Percentiles rank a stretch among this genome's conserved stretches.
Evolutionary conservation across 1,140 invertebrate species (phyloP).

Genomic region (Scaptodrosophila lebanonensis): DNA sequence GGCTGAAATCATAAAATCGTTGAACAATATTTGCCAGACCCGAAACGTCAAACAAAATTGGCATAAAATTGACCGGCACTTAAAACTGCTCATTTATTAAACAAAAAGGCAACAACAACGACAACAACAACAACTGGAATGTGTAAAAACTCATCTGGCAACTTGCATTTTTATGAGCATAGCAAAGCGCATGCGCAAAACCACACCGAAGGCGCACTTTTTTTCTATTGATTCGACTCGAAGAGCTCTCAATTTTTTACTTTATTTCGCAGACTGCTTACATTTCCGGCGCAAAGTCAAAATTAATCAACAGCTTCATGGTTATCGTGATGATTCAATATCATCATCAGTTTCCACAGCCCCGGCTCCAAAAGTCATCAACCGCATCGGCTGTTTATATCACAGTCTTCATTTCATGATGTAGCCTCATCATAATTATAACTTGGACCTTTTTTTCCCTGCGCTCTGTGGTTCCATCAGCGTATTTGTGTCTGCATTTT

Average conservation of each 20-base stretch:
- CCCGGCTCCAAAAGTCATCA: slow-evolving; percentile 36
- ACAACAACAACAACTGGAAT: slow-evolving; percentile 15
- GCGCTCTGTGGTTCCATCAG: background rate
- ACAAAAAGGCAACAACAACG: slow-evolving; percentile 15
- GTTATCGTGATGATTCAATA: slow-evolving; percentile 40
- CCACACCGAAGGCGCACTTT: slow-evolving; percentile 36
- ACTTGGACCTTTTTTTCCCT: slow-evolving; percentile 12
- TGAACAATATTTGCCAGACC: slow-evolving; percentile 6
- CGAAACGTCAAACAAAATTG: slow-evolving; percentile 29
- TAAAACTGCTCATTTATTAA: slow-evolving; percentile 48
- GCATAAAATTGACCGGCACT: slow-evolving; percentile 38
- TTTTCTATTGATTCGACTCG: slow-evolving; percentile 5
- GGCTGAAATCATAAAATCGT: too few species aligned
- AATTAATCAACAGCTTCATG: slow-evolving; percentile 69
- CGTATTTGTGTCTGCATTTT: background rate
- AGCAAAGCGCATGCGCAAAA: slow-evolving; percentile 30
- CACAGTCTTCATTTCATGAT: slow-evolving; percentile 6
- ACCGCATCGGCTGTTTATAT: slow-evolving; percentile 33
- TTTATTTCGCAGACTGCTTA: slow-evolving; percentile 34
- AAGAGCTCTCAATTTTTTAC: too few species aligned
- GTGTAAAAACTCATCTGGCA: background rate
- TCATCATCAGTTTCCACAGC: slow-evolving; percentile 19
- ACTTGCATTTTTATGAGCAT: slow-evolving; percentile 33
- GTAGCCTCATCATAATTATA: slow-evolving; percentile 63
- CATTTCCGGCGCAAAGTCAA: slow-evolving; percentile 63